Percentiles rank a stretch among this genome's conserved stretches.
These are phyloP conservation scores for Lepas anatifera DNA, from an alignment of 2,888 invertebrate species.

Conservation along the genomic window DNA sequence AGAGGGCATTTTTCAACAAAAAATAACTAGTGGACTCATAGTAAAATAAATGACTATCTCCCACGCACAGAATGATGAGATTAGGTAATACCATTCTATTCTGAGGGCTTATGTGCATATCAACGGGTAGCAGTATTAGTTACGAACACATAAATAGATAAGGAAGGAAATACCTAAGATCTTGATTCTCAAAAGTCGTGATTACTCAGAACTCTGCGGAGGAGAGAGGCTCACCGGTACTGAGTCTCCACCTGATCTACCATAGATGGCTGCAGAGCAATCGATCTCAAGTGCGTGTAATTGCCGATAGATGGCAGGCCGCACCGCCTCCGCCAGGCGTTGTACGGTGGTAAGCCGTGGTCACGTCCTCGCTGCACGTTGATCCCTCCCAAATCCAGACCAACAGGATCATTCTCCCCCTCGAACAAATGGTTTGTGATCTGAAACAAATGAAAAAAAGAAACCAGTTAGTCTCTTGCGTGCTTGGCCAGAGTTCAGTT, in stretches of 20 bases:
- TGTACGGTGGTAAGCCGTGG: conserved; percentile 71
- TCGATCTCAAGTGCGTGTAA: conserved; percentile 19
- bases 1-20: too few relatives aligned
- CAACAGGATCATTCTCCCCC: conserved; percentile 41
- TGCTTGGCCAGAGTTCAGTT: too few relatives aligned
- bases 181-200: conserved; percentile 21
- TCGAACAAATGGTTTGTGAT: too few relatives aligned
- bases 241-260: conserved; percentile 16
- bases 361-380: conserved; percentile 82
- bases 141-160: too few relatives aligned
- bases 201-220: background rate
- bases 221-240: conserved; percentile 19
- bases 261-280: conserved; percentile 11
- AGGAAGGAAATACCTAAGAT: conserved; percentile 22
- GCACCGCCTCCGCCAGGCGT: conserved; percentile 62
- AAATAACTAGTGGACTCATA: too few relatives aligned
- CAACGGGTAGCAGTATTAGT: too few relatives aligned
- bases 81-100: background rate
- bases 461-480: too few relatives aligned
- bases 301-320: conserved; percentile 44
- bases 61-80: too few relatives aligned
- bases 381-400: conserved; percentile 70
- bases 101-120: background rate
- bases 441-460: too few relatives aligned
- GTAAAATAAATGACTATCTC: too few relatives aligned